Conservation (phyloP, 2,888 invertebrate species). For the Cosmorhoe ocellata region DNA sequence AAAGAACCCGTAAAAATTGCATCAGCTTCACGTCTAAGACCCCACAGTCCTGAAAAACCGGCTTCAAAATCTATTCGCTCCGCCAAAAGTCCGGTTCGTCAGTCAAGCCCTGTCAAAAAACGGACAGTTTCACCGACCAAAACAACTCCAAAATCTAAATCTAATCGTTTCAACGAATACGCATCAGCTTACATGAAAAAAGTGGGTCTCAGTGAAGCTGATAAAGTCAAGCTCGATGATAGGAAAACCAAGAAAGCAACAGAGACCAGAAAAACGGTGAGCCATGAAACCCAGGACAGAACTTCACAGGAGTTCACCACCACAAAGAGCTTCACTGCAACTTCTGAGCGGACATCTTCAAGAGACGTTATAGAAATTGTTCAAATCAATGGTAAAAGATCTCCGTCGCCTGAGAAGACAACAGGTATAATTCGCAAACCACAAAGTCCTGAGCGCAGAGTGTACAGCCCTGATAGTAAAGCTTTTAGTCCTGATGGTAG, state of each 20-base stretch:
- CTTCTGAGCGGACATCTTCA: slow-evolving; percentile 54
- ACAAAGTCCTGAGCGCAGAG: slow-evolving; percentile 40
- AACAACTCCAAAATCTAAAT: slow-evolving; percentile 57
- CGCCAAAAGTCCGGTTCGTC: slow-evolving; percentile 55
- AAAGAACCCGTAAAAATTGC: slow-evolving; percentile 47
- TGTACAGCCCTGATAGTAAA: slow-evolving; percentile 34
- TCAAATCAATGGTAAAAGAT: slow-evolving; percentile 59
- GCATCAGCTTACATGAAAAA: slow-evolving; percentile 78
- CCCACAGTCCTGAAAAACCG: slow-evolving; percentile 61
- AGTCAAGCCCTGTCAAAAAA: slow-evolving; percentile 69
- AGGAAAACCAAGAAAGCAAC: slow-evolving; percentile 48
- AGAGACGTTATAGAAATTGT: slow-evolving; percentile 58
- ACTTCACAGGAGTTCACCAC: slow-evolving; percentile 48
- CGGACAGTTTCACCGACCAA: slow-evolving; percentile 67
- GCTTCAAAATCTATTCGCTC: slow-evolving; percentile 43
- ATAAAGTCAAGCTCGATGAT: slow-evolving; percentile 56
- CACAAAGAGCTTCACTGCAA: slow-evolving; percentile 41
- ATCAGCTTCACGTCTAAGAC: slow-evolving; percentile 44
- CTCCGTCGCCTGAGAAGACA: slow-evolving; percentile 60
- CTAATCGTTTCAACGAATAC: slow-evolving; percentile 72
- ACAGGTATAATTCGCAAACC: slow-evolving; percentile 44
- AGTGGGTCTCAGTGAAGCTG: slow-evolving; percentile 64
- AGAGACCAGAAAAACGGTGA: slow-evolving; percentile 40
- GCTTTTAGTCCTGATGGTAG: slow-evolving; percentile 37
- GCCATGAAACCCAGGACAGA: slow-evolving; percentile 46